Base-by-base conservation (phyloP, 2,888 invertebrate genomes). In the Ypsolopha scabrella region DNA sequence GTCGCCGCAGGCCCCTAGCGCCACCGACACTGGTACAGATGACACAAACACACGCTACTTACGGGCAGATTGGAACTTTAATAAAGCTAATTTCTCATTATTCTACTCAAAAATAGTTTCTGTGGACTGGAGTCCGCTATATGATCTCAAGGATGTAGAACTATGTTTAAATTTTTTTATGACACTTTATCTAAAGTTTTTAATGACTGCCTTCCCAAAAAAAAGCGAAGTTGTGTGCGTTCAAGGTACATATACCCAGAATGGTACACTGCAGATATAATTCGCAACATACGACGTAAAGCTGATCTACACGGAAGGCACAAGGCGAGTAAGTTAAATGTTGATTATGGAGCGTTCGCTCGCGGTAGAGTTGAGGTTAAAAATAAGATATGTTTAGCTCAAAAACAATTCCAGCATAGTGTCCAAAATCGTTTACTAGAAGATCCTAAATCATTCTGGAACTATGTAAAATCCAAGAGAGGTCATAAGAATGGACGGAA, bases 401-500 rank as follows among this genome's bases (percentile, higher is more conserved):
- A 33, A 6, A 33, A 46, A 6, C 4, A 47, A 7, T 37, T 6
- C 11, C 47, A 13, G 2, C 7, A 47, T 2, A 1, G 36, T 2
- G 36, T 36, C 3, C 47, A 47, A 7, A n/a, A 35, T 1, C 9
- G 35, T 37, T 6, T 47, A 13, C 6, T 8, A 9, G 11, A 6
- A 13, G 47, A 47, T 37, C 47, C 47, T 10, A 47, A 47, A 13
- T 35, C 47, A 9, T 47, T 47, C 24, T 47, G 47, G 36, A 47
- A 2, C 3, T 11, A 11, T 4, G 24, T 47, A 8, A 47, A 47
- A 8, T 11, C 47, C 2, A 47, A 47, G 35, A 8, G 7, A 9
- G 7, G 8, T 8, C 2, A 35, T 8, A 1, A 6, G 4, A 36
- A 35, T 36, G 2, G 7, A 13, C 9, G 6, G 2, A 35, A 36